Base-by-base conservation (phyloP, 2,113 vertebrate genomes). In the Hippocampus mohnikei region DNA sequence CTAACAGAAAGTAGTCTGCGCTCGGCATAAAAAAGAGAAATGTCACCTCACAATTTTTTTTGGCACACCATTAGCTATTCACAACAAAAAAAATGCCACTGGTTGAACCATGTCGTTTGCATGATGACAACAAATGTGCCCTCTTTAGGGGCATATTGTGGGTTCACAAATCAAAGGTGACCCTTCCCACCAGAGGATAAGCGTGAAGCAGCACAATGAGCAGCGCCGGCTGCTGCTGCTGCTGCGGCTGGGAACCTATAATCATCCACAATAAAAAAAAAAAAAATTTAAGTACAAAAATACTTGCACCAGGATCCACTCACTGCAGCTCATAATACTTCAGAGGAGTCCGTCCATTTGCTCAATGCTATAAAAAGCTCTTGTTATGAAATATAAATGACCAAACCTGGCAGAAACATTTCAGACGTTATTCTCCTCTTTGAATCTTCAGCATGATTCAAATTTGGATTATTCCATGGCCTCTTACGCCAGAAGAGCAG, bases 381-480 rank as follows among this genome's bases (percentile, higher is more conserved):
- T 58, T 56, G 53, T 4, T 25, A 27, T 58, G 55, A 61, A 61
- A 33, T 61, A 61, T 61, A 40, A 61, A 61, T 37, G 59, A 33
- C 33, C 18, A 61, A 61, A 61, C 59, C 27, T 40, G 37, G 60
- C 60, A 40, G 60, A 9, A 20, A 12, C 60, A 40, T 62, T 62
- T 37, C 33, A 61, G 37, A 20, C 16, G 37, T 20, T 37, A 42
- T 42, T 64, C 61, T 64, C 20, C 37, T 23, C 20, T 44, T 44
- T 64, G 16, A 64, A 42, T 23, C 8, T 13, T 64, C 60, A 41
- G 37, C 21, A 42, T 41, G 40, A 64, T 64, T 42, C 25, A 41
- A 64, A n/a, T 42, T 64, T n/a, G 61, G 33, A 64, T 64, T n/a
- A 64, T 64, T 13, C 21, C 61, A 20, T 40, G 23, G 12, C 60